Evolutionary conservation across 2,113 vertebrate species (phyloP).

Genomic region (Zosterops lateralis): DNA sequence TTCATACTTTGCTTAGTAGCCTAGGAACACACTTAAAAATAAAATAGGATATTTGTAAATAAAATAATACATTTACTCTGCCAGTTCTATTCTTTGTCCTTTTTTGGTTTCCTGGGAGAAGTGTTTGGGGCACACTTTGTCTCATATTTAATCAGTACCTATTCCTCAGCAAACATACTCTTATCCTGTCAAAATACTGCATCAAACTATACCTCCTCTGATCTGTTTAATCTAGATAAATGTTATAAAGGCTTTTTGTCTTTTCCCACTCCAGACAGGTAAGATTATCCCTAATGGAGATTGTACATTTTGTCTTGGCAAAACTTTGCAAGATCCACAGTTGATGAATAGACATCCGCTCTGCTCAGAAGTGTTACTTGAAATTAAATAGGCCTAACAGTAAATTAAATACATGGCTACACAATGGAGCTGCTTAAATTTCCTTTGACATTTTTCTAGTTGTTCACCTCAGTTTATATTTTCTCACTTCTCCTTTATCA

Average conservation of each 20-base stretch:
- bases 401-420: background rate
- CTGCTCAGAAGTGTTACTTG: background rate
- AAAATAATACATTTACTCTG: background rate
- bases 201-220: conserved; percentile 25
- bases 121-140: background rate
- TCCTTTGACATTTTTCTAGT: background rate
- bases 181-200: conserved; percentile 50
- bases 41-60: conserved; percentile 30
- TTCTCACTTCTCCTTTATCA: background rate
- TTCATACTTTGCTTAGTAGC: conserved; percentile 1
- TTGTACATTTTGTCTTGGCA: conserved; percentile 34
- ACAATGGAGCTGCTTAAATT: background rate
- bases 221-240: conserved; percentile 63
- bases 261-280: conserved; percentile 44
- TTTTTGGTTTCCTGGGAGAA: conserved; percentile 49
- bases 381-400: conserved; percentile 5
- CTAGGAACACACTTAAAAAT: background rate
- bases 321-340: background rate
- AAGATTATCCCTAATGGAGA: background rate
- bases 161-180: conserved; percentile 4
- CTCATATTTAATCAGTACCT: conserved; percentile 27
- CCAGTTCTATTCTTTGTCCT: background rate
- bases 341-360: conserved; percentile 1
- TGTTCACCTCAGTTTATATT: background rate
- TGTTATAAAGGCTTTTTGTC: conserved; percentile 34